A percentile compares a stretch with the other conserved stretches of the same genome.
phyloP scores from a whole-genome alignment of 2,888 invertebrate species.

The Acanthoscelides obtectus region DNA sequence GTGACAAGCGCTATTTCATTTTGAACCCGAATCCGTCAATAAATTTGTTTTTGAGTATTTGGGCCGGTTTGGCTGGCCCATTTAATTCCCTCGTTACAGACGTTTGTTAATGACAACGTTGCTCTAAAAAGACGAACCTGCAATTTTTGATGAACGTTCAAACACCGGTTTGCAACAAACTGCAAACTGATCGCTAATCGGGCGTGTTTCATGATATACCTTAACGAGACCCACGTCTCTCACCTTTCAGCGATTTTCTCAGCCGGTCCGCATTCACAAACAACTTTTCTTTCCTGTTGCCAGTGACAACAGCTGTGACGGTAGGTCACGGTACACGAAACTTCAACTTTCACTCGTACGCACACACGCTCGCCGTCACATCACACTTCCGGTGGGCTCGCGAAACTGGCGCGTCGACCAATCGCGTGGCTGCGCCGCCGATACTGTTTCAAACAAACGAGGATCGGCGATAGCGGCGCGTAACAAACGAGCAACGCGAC shows the following conservation, averaged over 20 bases:
- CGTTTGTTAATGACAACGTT: too few species aligned
- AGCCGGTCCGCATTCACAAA: background rate
- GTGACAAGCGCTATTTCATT: too few species aligned
- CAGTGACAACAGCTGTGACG: background rate
- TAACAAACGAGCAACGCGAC: background rate
- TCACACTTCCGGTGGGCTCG: background rate
- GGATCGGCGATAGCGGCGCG: background rate
- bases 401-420: background rate
- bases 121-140: too few species aligned
- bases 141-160: too few species aligned
- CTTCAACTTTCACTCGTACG: background rate
- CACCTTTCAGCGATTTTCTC: background rate
- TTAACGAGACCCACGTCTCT: background rate
- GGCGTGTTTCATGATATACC: background rate
- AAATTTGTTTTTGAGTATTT: too few species aligned
- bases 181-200: background rate
- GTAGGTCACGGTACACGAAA: background rate
- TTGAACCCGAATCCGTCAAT: too few species aligned
- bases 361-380: background rate
- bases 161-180: too few species aligned
- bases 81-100: too few species aligned
- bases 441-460: background rate
- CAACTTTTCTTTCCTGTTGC: background rate
- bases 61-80: too few species aligned
- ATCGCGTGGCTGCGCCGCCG: background rate